Conservation (phyloP, 2,113 vertebrate genomes). For the Monopterus albus region DNA sequence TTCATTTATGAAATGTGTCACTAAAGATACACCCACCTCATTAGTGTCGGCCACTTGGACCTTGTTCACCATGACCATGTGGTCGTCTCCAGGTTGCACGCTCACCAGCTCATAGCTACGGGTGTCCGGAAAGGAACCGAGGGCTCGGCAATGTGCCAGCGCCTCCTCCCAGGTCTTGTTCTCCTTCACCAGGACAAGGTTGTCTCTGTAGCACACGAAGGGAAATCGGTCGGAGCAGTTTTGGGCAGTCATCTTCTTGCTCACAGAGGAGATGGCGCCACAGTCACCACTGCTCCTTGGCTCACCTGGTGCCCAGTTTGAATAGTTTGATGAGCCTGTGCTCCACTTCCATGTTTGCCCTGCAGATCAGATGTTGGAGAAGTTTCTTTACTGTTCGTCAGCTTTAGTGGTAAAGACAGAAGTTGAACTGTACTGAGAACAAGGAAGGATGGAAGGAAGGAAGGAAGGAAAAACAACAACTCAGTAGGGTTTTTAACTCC, state of each 20-base stretch:
- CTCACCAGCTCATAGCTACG: constrained; percentile 36
- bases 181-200: constrained; percentile 53
- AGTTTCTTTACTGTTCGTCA: too few species aligned
- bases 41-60: constrained; percentile 14
- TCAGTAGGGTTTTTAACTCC: too few species aligned
- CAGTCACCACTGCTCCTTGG: not conserved
- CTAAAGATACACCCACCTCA: constrained; percentile 28
- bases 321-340: not conserved
- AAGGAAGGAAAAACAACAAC: too few species aligned
- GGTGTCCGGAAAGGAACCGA: fast-evolving
- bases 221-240: constrained; percentile 20
- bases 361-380: constrained; percentile 11
- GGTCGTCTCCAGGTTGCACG: constrained; percentile 29
- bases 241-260: not conserved
- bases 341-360: constrained; percentile 32
- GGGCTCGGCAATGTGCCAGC: constrained; percentile 33
- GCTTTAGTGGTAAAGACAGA: too few species aligned
- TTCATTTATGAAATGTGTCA: too few species aligned
- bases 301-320: not conserved
- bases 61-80: fast-evolving
- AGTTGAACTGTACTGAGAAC: too few species aligned
- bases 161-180: constrained; percentile 61
- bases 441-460: too few species aligned
- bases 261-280: not conserved
- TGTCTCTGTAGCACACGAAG: constrained; percentile 14